phyloP scores from a whole-genome alignment of 2,113 vertebrate species.

The Cololabis saira region DNA sequence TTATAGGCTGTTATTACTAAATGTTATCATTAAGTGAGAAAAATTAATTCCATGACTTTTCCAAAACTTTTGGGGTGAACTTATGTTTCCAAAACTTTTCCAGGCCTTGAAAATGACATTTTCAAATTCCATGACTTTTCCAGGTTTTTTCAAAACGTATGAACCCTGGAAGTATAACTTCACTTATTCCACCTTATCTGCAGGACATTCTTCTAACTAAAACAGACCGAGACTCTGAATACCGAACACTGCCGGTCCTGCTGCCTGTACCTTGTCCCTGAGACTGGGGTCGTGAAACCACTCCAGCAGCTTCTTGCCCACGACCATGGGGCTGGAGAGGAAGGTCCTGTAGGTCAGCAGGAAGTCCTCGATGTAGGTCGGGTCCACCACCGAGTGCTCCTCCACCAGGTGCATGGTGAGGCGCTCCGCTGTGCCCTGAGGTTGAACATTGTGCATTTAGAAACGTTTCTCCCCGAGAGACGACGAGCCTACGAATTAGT shows the following conservation, averaged over 20 bases:
- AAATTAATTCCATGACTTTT: no score
- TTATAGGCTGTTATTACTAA: no score
- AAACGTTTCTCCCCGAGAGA: neutral
- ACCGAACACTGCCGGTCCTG: no score
- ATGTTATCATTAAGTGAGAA: no score
- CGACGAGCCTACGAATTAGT: neutral
- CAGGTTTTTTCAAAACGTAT: no score
- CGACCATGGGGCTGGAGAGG: conserved; percentile 98
- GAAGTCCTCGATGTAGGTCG: conserved; percentile 99
- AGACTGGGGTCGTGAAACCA: conserved; percentile 99
- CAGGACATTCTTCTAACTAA: neutral
- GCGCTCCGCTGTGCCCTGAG: conserved; percentile 93
- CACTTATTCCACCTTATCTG: no score
- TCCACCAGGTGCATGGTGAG: conserved; percentile 99
- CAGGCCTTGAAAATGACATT: no score
- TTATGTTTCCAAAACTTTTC: no score
- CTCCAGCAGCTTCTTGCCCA: conserved; percentile 98
- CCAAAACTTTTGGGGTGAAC: no score
- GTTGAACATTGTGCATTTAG: neutral
- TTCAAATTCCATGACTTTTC: no score
- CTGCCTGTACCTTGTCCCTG: conserved; percentile 94
- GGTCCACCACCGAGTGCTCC: conserved; percentile 98
- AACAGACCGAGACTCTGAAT: neutral
- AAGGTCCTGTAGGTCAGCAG: conserved; percentile 97
- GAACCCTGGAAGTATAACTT: no score